phyloP scores from a whole-genome alignment of 2,797 vertebrate genomes.

The Sebastes goodei region DNA sequence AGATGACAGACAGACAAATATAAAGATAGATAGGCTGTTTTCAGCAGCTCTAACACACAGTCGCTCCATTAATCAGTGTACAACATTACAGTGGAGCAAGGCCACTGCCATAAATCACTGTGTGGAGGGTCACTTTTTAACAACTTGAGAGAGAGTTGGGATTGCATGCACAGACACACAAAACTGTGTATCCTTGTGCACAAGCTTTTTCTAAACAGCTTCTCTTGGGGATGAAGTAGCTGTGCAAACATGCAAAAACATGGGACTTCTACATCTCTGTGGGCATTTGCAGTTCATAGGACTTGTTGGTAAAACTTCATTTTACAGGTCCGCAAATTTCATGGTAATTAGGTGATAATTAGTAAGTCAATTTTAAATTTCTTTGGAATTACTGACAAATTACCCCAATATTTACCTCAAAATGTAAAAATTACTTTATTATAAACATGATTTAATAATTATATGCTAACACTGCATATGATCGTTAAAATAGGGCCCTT shows the following conservation, averaged over 20 bases:
- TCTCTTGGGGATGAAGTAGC: background rate
- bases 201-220: background rate
- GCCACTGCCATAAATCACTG: constrained; percentile 22
- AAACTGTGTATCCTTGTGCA: background rate
- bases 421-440: too few species aligned
- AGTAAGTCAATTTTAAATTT: too few species aligned
- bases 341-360: too few species aligned
- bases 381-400: too few species aligned
- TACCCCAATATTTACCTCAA: too few species aligned
- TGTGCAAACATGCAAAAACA: background rate
- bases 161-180: background rate
- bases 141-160: background rate
- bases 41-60: background rate
- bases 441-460: too few species aligned
- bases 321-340: too few species aligned
- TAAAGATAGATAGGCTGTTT: constrained; percentile 12
- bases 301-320: background rate
- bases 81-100: constrained; percentile 20
- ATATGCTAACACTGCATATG: too few species aligned
- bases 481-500: too few species aligned
- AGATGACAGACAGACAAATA: background rate
- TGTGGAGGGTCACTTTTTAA: constrained; percentile 2
- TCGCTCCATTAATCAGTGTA: constrained; percentile 3
- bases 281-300: background rate
- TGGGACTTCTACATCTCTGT: background rate